These are phyloP conservation scores for Neocloeon triangulifer DNA, from an alignment of 1,140 invertebrate genomes.

Conservation along the genomic window DNA sequence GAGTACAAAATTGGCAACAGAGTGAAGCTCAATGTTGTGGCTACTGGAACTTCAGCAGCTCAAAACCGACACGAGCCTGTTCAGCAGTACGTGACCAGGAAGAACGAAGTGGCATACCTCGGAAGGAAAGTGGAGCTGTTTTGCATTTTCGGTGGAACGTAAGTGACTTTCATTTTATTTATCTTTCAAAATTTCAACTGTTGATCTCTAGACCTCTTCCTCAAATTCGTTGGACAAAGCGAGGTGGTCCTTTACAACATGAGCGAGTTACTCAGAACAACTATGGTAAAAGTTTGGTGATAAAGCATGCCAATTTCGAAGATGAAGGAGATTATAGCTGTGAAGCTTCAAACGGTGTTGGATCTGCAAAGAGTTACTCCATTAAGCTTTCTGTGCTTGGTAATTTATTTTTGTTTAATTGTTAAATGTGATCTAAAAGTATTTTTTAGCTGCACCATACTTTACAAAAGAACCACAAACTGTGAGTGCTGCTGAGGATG, in stretches of 20 bases:
- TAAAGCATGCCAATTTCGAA: conserved; percentile 61
- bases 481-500: conserved; percentile 73
- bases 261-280: conserved; percentile 62
- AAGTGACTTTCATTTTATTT: conserved; percentile 19
- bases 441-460: conserved; percentile 77
- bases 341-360: conserved; percentile 76
- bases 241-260: conserved; percentile 31
- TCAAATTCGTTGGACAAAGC: conserved; percentile 49
- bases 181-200: too few species aligned
- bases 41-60: conserved; percentile 44
- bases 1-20: conserved; percentile 81
- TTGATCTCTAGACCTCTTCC: conserved; percentile 23
- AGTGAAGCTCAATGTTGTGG: conserved; percentile 51
- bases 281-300: conserved; percentile 79
- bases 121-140: conserved; percentile 62
- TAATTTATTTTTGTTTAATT: conserved; percentile 16
- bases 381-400: conserved; percentile 58
- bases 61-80: conserved; percentile 55
- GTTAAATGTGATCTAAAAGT: too few species aligned
- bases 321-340: conserved; percentile 77
- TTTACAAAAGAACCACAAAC: conserved; percentile 83
- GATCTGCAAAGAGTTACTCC: conserved; percentile 57
- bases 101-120: conserved; percentile 60
- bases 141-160: conserved; percentile 81
- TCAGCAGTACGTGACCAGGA: conserved; percentile 61